Evolutionary conservation across 1,140 invertebrate species (phyloP).

Genomic region (Drosophila mojavensis): DNA sequence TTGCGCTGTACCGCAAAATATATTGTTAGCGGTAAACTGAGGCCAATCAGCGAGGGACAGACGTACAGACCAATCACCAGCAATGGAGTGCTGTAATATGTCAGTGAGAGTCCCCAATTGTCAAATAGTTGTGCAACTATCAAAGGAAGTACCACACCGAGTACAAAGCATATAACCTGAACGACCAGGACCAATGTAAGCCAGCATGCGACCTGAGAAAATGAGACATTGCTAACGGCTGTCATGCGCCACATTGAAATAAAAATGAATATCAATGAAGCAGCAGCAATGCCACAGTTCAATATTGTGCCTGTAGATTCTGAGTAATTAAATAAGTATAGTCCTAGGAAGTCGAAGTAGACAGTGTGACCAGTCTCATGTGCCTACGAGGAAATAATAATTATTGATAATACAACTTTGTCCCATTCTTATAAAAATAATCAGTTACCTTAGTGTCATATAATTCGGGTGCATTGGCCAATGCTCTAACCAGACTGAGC

Average conservation of each 20-base stretch:
- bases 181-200: conserved; percentile 52
- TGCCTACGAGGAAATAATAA: conserved; percentile 30
- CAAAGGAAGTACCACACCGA: conserved; percentile 85
- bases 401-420: neutral
- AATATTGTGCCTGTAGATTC: conserved; percentile 85
- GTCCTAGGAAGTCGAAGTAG: conserved; percentile 92
- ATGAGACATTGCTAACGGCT: conserved; percentile 30
- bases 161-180: conserved; percentile 57
- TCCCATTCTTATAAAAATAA: neutral
- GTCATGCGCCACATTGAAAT: conserved; percentile 63
- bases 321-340: conserved; percentile 88
- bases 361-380: conserved; percentile 86
- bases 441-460: conserved; percentile 71
- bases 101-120: conserved; percentile 85
- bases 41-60: conserved; percentile 48
- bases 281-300: conserved; percentile 85
- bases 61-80: conserved; percentile 86
- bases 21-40: conserved; percentile 60
- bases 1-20: conserved; percentile 74
- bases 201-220: conserved; percentile 31
- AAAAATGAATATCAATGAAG: conserved; percentile 83
- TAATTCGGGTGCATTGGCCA: conserved; percentile 87
- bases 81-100: conserved; percentile 88
- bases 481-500: conserved; percentile 87
- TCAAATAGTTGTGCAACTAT: conserved; percentile 84